phyloP scores from a whole-genome alignment of 2,888 invertebrate genomes.

The Plusia festucae region DNA sequence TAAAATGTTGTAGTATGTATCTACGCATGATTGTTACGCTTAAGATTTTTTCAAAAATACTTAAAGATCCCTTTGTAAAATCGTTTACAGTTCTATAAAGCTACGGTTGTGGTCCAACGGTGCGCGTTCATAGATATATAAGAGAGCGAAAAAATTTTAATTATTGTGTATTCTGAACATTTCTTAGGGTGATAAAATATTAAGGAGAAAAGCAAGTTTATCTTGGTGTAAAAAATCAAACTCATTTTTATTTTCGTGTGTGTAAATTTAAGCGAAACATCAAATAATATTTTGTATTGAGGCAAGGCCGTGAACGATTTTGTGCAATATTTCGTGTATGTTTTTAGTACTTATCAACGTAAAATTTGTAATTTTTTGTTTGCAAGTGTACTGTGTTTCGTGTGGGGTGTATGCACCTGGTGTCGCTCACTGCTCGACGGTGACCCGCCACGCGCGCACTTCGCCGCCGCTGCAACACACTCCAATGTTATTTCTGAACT shows the following conservation, averaged over 20 bases:
- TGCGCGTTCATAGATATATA: background rate
- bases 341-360: too few species aligned
- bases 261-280: too few species aligned
- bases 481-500: conserved; percentile 43
- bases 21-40: too few species aligned
- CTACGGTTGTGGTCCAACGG: background rate
- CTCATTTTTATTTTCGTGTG: background rate
- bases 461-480: conserved; percentile 92
- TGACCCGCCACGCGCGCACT: conserved; percentile 91
- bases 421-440: conserved; percentile 80
- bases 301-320: too few species aligned
- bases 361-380: too few species aligned
- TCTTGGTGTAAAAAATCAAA: background rate
- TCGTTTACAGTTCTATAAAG: too few species aligned
- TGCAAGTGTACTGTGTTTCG: background rate
- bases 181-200: background rate
- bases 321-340: too few species aligned
- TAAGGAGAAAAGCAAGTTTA: too few species aligned
- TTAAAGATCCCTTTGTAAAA: too few species aligned
- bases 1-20: background rate
- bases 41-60: too few species aligned
- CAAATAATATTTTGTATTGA: too few species aligned
- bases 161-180: background rate
- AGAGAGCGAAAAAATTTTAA: background rate
- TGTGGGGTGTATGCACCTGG: conserved; percentile 60